These are phyloP conservation scores for Cartodere bifasciata DNA, from an alignment of 2,888 invertebrate species.

Conservation along the genomic window DNA sequence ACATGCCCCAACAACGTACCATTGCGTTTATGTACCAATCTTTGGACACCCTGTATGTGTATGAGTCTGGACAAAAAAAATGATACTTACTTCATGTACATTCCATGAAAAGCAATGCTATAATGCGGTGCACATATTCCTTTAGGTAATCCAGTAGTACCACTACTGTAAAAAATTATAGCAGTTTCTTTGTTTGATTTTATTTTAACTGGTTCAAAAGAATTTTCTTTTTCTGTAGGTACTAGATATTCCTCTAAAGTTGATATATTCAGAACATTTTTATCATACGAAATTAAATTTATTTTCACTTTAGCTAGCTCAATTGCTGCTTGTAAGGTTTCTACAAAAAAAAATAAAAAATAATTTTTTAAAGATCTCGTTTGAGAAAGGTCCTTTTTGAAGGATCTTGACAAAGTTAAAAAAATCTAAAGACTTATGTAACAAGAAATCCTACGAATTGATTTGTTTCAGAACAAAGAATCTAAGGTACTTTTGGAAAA, in stretches of 20 bases:
- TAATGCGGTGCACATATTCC: constrained; percentile 25
- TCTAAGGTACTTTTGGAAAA: no score
- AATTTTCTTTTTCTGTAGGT: constrained; percentile 18
- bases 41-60: no score
- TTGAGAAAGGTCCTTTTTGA: no score
- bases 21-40: no score
- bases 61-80: no score
- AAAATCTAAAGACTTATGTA: no score
- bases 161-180: constrained; percentile 26
- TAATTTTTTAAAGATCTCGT: no score
- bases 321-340: constrained; percentile 17
- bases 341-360: no score
- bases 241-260: constrained; percentile 20
- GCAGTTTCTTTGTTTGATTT: constrained; percentile 17
- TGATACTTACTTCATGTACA: constrained; percentile 15
- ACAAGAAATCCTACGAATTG: no score
- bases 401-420: no score
- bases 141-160: constrained; percentile 31
- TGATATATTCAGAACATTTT: constrained; percentile 15
- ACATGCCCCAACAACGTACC: no score
- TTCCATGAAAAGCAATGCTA: constrained; percentile 15
- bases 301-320: constrained; percentile 11
- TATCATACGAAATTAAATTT: constrained; percentile 25
- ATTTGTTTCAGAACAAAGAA: no score
- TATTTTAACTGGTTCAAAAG: constrained; percentile 19